Percentiles rank a stretch among this genome's conserved stretches.
Evolutionary conservation across 2,888 invertebrate species (phyloP).

Genomic region (Elegia similella): DNA sequence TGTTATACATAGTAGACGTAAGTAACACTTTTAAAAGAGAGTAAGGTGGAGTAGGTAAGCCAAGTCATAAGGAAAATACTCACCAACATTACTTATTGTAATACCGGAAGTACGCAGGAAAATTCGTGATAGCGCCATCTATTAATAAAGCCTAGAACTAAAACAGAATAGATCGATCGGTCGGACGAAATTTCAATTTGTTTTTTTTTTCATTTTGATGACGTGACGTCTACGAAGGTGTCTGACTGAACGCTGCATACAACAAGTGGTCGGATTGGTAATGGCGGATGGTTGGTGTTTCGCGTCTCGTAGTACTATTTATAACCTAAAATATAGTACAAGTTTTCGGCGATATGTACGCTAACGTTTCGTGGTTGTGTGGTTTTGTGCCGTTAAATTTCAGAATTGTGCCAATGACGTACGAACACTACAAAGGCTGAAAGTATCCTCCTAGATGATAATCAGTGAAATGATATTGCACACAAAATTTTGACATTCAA

Average conservation of each 20-base stretch:
- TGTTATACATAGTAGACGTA: too few relatives aligned
- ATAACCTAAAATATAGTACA: conserved; percentile 82
- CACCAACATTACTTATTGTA: not conserved
- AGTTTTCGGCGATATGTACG: conserved; percentile 82
- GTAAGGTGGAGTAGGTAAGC: too few relatives aligned
- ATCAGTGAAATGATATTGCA: conserved; percentile 81
- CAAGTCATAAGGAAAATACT: too few relatives aligned
- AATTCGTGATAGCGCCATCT: conserved; percentile 46
- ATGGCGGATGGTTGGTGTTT: conserved; percentile 81
- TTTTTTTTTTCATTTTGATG: conserved; percentile 62
- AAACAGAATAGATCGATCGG: conserved; percentile 21
- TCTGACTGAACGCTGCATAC: conserved; percentile 56
- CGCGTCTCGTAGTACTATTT: conserved; percentile 82
- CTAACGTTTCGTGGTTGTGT: conserved; percentile 77
- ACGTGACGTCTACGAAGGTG: conserved; percentile 67
- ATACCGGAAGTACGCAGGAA: not conserved
- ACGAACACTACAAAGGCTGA: conserved; percentile 71
- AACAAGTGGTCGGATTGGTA: conserved; percentile 76
- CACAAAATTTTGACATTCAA: conserved; percentile 81
- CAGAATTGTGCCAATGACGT: conserved; percentile 76
- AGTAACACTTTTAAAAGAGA: too few relatives aligned
- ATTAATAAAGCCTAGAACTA: conserved; percentile 28
- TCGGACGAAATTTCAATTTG: conserved; percentile 36
- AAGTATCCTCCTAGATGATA: conserved; percentile 66
- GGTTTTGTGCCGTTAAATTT: conserved; percentile 76